Conservation (phyloP, 2,113 vertebrate genomes). For the Fukomys damarensis region DNA sequence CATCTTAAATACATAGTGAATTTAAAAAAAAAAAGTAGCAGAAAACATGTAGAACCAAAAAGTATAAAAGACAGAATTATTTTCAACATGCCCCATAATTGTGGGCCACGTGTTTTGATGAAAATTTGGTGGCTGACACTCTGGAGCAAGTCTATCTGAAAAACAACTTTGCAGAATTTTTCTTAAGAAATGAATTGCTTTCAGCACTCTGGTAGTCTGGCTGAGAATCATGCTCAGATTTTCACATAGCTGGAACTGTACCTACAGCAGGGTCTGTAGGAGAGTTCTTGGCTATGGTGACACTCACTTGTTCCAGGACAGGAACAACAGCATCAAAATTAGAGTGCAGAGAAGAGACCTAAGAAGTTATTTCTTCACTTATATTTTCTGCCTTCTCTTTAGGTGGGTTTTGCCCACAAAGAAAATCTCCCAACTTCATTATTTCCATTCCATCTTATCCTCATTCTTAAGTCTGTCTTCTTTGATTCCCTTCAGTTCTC, state of each 20-base stretch:
- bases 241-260: neutral
- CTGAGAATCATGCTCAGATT: neutral
- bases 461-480: neutral
- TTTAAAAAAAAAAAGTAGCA: neutral
- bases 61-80: neutral
- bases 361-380: neutral
- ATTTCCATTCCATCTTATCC: neutral
- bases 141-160: neutral
- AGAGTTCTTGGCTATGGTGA: rapidly evolving
- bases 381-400: neutral
- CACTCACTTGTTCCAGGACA: neutral
- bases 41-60: neutral
- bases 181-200: neutral
- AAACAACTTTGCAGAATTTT: neutral
- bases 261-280: neutral
- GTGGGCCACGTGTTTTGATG: neutral
- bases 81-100: neutral
- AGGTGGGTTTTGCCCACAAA: neutral
- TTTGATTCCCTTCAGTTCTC: neutral
- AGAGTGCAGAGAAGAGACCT: neutral
- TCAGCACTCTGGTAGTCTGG: neutral
- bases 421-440: neutral
- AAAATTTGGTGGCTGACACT: neutral
- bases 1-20: neutral
- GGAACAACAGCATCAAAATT: neutral